phyloP scores from a whole-genome alignment of 2,797 vertebrate species.

The Mus caroli region DNA sequence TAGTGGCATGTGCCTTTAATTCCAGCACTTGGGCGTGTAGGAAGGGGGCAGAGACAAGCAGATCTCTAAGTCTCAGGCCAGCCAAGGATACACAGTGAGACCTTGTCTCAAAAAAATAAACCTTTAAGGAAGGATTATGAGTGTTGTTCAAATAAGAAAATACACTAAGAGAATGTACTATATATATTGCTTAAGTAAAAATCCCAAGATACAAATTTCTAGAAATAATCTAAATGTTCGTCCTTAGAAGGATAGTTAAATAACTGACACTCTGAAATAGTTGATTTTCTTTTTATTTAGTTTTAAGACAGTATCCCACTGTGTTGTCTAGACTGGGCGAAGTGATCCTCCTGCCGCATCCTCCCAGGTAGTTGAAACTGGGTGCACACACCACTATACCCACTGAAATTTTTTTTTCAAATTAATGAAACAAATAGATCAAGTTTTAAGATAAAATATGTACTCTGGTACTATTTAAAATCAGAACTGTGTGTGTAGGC shows the following conservation, averaged over 20 bases:
- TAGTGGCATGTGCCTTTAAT: not conserved
- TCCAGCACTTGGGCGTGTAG: not conserved
- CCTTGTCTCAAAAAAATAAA: not conserved
- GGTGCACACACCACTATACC: not conserved
- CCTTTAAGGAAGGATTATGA: not conserved
- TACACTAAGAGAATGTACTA: conserved; percentile 38
- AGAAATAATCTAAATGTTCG: conserved; percentile 1
- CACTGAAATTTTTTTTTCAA: not conserved
- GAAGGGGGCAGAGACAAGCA: not conserved
- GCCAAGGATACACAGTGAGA: not conserved
- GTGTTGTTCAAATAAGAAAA: conserved; percentile 40
- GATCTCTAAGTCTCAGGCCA: not conserved
- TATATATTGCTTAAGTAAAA: conserved; percentile 40
- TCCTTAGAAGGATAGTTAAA: not conserved
- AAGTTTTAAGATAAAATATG: not conserved
- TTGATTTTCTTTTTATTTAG: not conserved
- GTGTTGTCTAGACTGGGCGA: not conserved
- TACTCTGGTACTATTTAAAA: not conserved
- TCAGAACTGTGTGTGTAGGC: not conserved
- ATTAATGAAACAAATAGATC: not conserved
- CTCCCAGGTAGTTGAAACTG: not conserved
- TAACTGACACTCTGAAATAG: not conserved
- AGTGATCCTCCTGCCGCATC: not conserved
- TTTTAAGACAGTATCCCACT: not conserved
- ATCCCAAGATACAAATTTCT: not conserved